These are phyloP conservation scores for Danaus plexippus DNA, from an alignment of 1,140 invertebrate species.

Conservation along the genomic window DNA sequence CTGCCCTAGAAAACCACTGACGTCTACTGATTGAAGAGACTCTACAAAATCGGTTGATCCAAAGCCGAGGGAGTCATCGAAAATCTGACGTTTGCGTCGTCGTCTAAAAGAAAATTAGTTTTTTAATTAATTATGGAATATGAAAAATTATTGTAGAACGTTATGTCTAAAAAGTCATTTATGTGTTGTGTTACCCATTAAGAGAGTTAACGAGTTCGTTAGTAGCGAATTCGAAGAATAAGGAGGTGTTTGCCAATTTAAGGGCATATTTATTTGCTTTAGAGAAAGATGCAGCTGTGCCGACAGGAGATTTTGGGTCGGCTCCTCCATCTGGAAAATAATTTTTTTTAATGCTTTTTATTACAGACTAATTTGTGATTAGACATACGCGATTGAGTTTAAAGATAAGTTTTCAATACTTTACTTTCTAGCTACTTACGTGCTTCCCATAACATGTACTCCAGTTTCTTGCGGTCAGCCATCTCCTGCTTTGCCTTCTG, in stretches of 20 bases:
- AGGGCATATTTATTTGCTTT: slow-evolving; percentile 88
- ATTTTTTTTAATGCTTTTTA: slow-evolving; percentile 6
- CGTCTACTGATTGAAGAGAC: slow-evolving; percentile 82
- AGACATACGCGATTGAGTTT: no score
- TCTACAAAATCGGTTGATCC: slow-evolving; percentile 80
- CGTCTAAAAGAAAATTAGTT: slow-evolving; percentile 29
- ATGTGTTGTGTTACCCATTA: slow-evolving; percentile 67
- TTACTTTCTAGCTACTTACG: slow-evolving; percentile 55
- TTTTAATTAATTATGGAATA: neutral
- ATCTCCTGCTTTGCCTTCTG: slow-evolving; percentile 83
- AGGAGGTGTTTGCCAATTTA: slow-evolving; percentile 86
- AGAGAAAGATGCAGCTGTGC: slow-evolving; percentile 89
- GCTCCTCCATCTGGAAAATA: slow-evolving; percentile 76
- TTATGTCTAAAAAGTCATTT: neutral
- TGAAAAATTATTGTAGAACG: neutral
- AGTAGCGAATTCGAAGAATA: slow-evolving; percentile 90
- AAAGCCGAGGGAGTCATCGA: slow-evolving; percentile 78
- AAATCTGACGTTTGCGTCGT: slow-evolving; percentile 80
- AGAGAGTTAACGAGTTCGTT: slow-evolving; percentile 84
- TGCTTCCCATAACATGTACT: slow-evolving; percentile 82
- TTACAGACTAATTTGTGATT: neutral
- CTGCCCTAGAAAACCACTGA: slow-evolving; percentile 73
- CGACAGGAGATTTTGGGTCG: slow-evolving; percentile 88
- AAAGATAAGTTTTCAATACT: no score
- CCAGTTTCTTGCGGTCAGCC: slow-evolving; percentile 79